Evolutionary conservation across 2,113 vertebrate genomes (phyloP).

Genomic region (Pollachius pollachius): DNA sequence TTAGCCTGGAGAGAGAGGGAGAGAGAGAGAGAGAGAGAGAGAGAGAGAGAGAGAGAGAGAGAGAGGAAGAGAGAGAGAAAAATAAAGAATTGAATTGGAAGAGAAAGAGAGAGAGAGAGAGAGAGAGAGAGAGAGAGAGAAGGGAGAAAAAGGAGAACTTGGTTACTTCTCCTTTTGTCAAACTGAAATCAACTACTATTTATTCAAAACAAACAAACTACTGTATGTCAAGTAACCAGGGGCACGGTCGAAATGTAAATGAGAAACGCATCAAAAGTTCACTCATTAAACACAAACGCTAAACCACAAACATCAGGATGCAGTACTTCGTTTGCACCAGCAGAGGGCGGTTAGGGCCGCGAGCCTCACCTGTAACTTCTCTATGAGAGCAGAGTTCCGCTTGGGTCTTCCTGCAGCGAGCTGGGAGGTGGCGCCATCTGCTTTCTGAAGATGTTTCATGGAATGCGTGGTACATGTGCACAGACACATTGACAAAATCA

Average conservation of each 20-base stretch:
- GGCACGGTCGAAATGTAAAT: no score
- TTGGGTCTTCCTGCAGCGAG: constrained; percentile 49
- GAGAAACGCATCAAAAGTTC: no score
- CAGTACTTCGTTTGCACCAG: background rate
- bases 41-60: background rate
- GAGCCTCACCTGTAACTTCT: constrained; percentile 72
- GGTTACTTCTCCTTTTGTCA: no score
- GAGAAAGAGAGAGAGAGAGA: constrained; percentile 11
- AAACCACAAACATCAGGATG: no score
- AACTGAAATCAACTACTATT: no score
- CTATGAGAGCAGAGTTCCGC: constrained; percentile 73
- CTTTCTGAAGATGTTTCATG: constrained; percentile 15
- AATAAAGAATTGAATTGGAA: no score
- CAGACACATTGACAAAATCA: constrained; percentile 4
- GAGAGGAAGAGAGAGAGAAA: constrained; percentile 11
- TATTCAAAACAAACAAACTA: no score
- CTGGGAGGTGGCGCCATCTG: constrained; percentile 25
- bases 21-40: background rate
- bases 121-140: no score
- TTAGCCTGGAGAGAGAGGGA: constrained; percentile 53
- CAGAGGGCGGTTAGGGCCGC: constrained; percentile 13
- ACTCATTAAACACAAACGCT: no score
- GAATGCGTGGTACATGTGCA: background rate
- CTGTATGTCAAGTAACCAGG: no score
- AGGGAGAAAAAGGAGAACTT: no score